Evolutionary conservation across 2,888 invertebrate species (phyloP).

Genomic region (Amiota mariae): DNA sequence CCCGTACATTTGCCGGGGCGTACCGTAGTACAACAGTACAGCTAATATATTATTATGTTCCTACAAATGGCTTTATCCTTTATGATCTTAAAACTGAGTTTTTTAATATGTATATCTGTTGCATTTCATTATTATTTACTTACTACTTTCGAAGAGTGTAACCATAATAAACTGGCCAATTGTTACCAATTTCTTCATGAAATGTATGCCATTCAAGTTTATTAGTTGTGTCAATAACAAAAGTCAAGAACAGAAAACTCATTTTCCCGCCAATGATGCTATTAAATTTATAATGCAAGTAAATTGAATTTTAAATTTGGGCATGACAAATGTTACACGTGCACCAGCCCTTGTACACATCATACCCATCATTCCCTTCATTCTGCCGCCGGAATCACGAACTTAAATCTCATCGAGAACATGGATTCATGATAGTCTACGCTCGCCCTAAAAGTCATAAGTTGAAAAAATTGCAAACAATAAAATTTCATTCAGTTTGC

Average conservation of each 20-base stretch:
- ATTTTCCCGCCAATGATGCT: constrained; percentile 39
- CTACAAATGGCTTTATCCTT: too few species aligned
- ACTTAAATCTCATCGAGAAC: neutral
- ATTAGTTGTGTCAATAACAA: constrained; percentile 3
- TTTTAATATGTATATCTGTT: too few species aligned
- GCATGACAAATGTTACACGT: constrained; percentile 67
- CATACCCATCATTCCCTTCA: constrained; percentile 10
- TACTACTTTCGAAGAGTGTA: too few species aligned
- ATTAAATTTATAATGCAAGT: constrained; percentile 68
- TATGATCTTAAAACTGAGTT: too few species aligned
- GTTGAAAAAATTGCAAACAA: constrained; percentile 59
- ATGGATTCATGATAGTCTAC: constrained; percentile 55
- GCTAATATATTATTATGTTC: too few species aligned
- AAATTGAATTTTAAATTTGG: constrained; percentile 72
- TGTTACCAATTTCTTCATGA: too few species aligned
- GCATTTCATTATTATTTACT: too few species aligned
- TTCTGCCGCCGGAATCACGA: neutral
- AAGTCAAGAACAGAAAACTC: neutral
- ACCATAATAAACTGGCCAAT: too few species aligned
- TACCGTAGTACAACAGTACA: too few species aligned
- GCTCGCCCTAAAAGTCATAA: constrained; percentile 61
- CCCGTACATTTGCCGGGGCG: too few species aligned
- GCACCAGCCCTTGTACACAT: constrained; percentile 6
- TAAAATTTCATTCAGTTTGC: constrained; percentile 51
- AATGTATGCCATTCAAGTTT: neutral